These are phyloP conservation scores for Gephyroberyx darwinii DNA, from an alignment of 2,797 vertebrate genomes.

Conservation along the genomic window DNA sequence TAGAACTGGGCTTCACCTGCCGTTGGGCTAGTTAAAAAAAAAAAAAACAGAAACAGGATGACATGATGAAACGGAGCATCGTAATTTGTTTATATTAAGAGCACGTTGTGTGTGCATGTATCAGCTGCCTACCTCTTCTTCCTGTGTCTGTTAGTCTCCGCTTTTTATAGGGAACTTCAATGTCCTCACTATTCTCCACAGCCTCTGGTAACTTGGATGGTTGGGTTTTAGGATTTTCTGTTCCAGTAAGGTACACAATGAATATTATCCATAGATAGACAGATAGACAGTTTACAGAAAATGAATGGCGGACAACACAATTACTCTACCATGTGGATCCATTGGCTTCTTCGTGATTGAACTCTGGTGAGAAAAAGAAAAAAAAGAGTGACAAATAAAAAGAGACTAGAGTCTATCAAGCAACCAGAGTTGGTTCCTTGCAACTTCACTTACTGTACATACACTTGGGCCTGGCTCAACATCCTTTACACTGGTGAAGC, in stretches of 20 bases:
- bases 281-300: background rate
- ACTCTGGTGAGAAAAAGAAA: slow-evolving; percentile 36
- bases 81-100: background rate
- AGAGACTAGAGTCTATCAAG: background rate
- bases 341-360: slow-evolving; percentile 7
- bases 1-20: slow-evolving; percentile 50
- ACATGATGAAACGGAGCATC: slow-evolving; percentile 7
- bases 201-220: slow-evolving; percentile 27
- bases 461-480: background rate
- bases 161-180: slow-evolving; percentile 30
- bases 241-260: slow-evolving; percentile 26
- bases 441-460: slow-evolving; percentile 28
- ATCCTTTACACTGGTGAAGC: background rate
- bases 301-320: background rate
- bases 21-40: slow-evolving; percentile 57
- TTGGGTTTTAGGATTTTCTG: slow-evolving; percentile 53
- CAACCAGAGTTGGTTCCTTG: background rate
- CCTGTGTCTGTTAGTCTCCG: slow-evolving; percentile 21
- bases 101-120: background rate
- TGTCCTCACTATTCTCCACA: slow-evolving; percentile 1
- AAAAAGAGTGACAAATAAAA: slow-evolving; percentile 5
- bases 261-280: background rate
- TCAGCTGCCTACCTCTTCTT: slow-evolving; percentile 58
- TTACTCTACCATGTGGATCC: slow-evolving; percentile 58
- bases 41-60: slow-evolving; percentile 7